Evolutionary conservation across 2,888 invertebrate species (phyloP).

Genomic region (Limnephilus auricula): DNA sequence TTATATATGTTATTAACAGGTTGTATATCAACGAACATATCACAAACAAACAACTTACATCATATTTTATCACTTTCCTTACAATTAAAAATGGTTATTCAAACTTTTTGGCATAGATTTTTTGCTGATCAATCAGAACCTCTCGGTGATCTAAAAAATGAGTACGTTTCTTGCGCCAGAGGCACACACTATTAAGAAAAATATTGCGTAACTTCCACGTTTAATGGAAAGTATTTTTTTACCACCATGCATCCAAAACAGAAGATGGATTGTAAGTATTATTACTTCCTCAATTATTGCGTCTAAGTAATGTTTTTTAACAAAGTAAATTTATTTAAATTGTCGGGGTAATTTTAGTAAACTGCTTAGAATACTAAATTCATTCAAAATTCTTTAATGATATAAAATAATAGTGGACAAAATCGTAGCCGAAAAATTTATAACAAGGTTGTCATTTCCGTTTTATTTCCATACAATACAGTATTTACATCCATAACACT

Average conservation of each 20-base stretch:
- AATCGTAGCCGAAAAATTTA: neutral
- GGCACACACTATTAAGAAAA: neutral
- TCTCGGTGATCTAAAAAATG: neutral
- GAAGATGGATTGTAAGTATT: neutral
- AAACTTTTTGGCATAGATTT: neutral
- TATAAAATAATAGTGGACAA: neutral
- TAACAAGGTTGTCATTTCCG: neutral
- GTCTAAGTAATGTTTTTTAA: neutral
- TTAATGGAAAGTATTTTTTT: neutral
- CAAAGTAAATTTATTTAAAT: neutral
- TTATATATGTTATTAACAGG: neutral
- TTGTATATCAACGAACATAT: too few species aligned
- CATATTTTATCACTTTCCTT: neutral
- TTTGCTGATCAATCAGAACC: neutral
- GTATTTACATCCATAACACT: neutral
- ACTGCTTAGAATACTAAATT: neutral
- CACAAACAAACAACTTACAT: neutral
- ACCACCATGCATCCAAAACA: neutral
- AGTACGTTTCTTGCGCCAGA: neutral
- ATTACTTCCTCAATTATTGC: constrained; percentile 14
- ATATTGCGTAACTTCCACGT: neutral
- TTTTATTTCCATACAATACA: neutral
- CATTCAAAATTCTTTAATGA: neutral
- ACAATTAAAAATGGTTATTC: neutral
- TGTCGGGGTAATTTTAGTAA: neutral